Evolutionary conservation across 2,888 invertebrate species (phyloP).

Genomic region (Resseliella maxima): DNA sequence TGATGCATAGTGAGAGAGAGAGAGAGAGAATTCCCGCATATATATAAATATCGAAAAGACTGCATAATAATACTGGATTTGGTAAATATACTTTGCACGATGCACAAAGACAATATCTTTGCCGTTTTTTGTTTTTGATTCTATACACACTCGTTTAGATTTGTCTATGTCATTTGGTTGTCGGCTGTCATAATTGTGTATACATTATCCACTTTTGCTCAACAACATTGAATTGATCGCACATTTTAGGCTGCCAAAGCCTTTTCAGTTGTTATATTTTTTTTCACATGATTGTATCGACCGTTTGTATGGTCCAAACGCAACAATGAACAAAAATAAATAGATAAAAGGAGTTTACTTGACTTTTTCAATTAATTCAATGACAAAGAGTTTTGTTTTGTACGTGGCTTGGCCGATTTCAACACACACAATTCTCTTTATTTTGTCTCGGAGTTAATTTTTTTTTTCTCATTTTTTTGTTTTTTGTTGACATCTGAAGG

Average conservation of each 20-base stretch:
- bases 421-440: not conserved
- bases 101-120: constrained; percentile 1
- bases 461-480: not conserved
- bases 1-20: no score
- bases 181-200: not conserved
- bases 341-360: constrained; percentile 26
- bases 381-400: constrained; percentile 30
- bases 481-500: not conserved
- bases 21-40: not conserved
- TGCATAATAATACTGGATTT: not conserved
- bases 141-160: not conserved
- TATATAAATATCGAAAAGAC: not conserved
- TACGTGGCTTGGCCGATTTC: not conserved
- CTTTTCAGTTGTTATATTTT: not conserved
- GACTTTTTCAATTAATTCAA: constrained; percentile 54
- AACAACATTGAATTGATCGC: not conserved
- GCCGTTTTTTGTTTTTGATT: not conserved
- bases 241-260: not conserved
- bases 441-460: no score
- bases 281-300: not conserved
- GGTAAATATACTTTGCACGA: constrained; percentile 5
- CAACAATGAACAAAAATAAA: not conserved
- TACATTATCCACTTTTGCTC: no score
- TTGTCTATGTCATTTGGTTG: not conserved
- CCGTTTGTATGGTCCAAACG: not conserved